Conservation (phyloP, 2,113 vertebrate genomes). For the Zosterops pallidus region DNA sequence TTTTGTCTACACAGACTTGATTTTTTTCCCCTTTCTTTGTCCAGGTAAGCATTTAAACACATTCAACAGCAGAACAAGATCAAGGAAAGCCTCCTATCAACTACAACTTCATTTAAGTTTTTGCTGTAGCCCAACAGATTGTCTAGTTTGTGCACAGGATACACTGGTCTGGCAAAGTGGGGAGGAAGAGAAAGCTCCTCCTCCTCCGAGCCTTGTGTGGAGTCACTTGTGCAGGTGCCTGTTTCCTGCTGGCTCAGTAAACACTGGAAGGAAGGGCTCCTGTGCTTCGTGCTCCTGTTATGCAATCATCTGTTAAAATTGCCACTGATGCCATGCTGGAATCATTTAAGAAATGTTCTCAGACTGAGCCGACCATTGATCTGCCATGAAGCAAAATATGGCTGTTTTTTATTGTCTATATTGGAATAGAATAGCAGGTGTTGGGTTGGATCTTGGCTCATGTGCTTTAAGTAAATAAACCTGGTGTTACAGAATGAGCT, state of each 20-base stretch:
- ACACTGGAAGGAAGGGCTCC: neutral
- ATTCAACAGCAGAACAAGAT: neutral
- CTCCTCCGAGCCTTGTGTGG: neutral
- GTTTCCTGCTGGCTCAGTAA: neutral
- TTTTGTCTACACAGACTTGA: neutral
- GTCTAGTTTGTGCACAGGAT: neutral
- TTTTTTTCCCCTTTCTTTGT: neutral
- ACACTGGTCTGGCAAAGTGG: neutral
- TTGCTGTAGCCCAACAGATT: neutral
- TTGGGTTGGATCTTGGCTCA: neutral
- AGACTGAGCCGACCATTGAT: neutral
- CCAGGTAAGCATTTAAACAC: neutral
- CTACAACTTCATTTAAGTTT: neutral
- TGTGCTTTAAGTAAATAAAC: neutral
- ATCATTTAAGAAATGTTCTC: neutral
- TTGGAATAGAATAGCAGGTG: neutral
- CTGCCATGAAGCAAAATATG: neutral
- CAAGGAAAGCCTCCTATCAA: neutral
- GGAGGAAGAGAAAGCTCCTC: neutral
- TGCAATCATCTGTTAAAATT: neutral
- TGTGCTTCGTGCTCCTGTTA: neutral
- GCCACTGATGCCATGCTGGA: neutral
- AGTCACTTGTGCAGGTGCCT: neutral
- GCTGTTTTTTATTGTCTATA: accelerated
- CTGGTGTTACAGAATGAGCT: neutral